Evolutionary conservation across 2,888 invertebrate genomes (phyloP), one percentile per base, ranked within the genome.

Genomic region (Lithophane ornitopus): DNA sequence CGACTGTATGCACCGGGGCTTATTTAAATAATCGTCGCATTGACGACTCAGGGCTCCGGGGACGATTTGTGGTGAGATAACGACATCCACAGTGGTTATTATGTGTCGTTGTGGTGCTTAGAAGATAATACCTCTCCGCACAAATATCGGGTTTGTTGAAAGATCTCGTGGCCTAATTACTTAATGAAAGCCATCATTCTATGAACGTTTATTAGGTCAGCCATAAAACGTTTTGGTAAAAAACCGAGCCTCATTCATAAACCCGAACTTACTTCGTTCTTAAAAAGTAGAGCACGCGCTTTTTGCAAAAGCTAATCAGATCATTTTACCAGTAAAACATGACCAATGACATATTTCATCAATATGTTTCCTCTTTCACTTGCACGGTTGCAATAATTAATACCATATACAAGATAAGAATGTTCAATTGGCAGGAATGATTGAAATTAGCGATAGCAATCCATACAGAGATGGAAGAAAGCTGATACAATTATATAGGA

Each of bases 11-110:
- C 91, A 92, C 90, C 75, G 85, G 84, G 87, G 90, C 91, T 91
- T 90, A 94, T 95, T 95, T 95, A 92, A 95, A 95, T 95, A 95
- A 94, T 94, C 90, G 89, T 92, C 89, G 91, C 89, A 87, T 86
- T 89, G 90, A 90, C 88, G 88, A 89, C 85, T 82, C 74, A 86
- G 83, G 88, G 90, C 90, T 88, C 86, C 81, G 80, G 88, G 85
- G 87, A 88, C 89, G 90, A 89, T 89, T 89, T 90, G 89, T 87
- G 88, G 88, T 88, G 87, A 89, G 88, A 89, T 90, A 90, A 89
- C 87, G 85, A 88, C 88, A 83, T 85, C 88, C 84, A 78, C 71
- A 79, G 70, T 78, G 77, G 72, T 86, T 78, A 88, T 88, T 88
- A 88, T 68, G 78, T 72, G 71, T 74, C 81, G 78, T 76, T 85